Evolutionary conservation across 2,113 vertebrate genomes (phyloP), one percentile per base, ranked within the genome.

Genomic region (Candoia aspera): DNA sequence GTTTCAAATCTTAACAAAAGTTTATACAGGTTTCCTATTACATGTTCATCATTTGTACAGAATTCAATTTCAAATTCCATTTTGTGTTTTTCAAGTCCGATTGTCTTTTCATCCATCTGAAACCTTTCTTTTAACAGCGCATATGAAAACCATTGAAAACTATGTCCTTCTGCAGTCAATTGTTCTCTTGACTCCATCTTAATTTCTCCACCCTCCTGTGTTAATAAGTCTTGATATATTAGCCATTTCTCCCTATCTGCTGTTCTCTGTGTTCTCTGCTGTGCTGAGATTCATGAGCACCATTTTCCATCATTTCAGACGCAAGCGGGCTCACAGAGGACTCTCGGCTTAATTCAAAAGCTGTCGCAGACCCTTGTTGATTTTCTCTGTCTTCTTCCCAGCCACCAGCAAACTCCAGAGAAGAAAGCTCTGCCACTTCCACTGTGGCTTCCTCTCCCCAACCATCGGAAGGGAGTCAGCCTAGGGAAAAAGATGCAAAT

Each of bases 391-490:
- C 93, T 5, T 87, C 85, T 95, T 91, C 4, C 54, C 96, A 99
- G 99, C 98, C 99, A 91, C 98, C 98, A 90, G 96, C 98, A 11
- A 99, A 99, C 90, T 98, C 98, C 0, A 98, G 99, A 90, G 98
- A 98, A 88, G 98, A 98, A 0, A 98, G 97, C 53, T 99, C 99
- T 55, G 97, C 97, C 89, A 97, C 98, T 0, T 99, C 99, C 0
- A 98, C 97, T 13, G 96, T 98, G 89, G 96, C 98, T 94, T 99
- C 98, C 0, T 99, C 99, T 54, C 98, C 98, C 0, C 98, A 97
- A 60, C 97, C 99, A 91, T 99, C 99, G 11, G 98, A 98, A 94
- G 94, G 96, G 54, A 98, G 98, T 88, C 98, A 98, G 37, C 97
- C 97, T 29, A 98, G 95, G 87, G 98, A 98, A 92, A 98, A 96